phyloP scores from a whole-genome alignment of 2,797 vertebrate genomes.

The Sebastes ruberrimus region DNA sequence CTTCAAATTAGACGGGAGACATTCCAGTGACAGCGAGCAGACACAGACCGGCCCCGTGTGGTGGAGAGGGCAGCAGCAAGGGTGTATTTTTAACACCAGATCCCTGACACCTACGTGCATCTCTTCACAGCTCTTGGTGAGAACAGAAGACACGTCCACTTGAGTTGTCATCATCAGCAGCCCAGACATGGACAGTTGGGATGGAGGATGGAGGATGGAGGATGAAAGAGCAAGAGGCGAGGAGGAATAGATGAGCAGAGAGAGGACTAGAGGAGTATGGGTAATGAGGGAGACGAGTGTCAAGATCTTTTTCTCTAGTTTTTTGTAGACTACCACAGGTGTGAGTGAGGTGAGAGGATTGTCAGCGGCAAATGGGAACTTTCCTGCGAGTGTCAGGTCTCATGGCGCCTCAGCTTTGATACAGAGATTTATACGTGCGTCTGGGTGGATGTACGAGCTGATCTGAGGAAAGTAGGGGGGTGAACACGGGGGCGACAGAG shows the following conservation, averaged over 20 bases:
- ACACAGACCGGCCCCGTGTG: constrained; percentile 42
- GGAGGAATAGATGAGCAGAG: constrained; percentile 33
- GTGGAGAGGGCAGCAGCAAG: constrained; percentile 56
- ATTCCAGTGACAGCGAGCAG: constrained; percentile 56
- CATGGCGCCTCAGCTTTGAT: constrained; percentile 29
- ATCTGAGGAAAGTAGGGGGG: neutral
- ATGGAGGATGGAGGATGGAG: constrained; percentile 26
- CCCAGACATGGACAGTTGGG: constrained; percentile 62
- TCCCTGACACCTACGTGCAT: constrained; percentile 75
- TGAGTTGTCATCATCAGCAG: constrained; percentile 70
- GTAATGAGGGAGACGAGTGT: constrained; percentile 67
- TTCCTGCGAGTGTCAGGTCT: constrained; percentile 43
- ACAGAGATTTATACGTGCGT: constrained; percentile 2
- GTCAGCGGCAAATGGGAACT: constrained; percentile 46
- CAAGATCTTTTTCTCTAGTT: constrained; percentile 47
- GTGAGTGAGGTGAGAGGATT: constrained; percentile 40
- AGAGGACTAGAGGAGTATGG: constrained; percentile 45
- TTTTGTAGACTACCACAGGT: constrained; percentile 38
- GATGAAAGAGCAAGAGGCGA: constrained; percentile 11
- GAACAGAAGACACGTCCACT: constrained; percentile 76
- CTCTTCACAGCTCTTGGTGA: constrained; percentile 73
- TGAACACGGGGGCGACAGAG: constrained; percentile 14
- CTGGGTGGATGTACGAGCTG: constrained; percentile 30
- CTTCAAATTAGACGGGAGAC: constrained; percentile 60
- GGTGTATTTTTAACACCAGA: constrained; percentile 76